Evolutionary conservation across 2,113 vertebrate species (phyloP), one percentile per base, ranked within the genome.

Genomic region (Xenus cinereus): DNA sequence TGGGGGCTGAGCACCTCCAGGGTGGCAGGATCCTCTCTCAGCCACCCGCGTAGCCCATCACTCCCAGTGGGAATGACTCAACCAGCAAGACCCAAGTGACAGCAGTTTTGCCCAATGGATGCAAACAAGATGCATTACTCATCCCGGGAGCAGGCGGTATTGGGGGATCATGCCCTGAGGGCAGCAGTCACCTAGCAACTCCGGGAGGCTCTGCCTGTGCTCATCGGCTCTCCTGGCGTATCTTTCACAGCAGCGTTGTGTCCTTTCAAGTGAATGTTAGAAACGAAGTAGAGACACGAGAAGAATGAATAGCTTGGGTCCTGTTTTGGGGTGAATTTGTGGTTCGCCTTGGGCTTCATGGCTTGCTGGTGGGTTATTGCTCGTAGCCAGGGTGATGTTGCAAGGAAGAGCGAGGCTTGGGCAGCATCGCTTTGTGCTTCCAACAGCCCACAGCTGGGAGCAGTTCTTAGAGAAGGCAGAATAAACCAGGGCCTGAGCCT

Each of bases 101-200:
- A 96, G 82, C 12, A 0, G 1, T 68, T 46, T 22, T 63, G 60
- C 23, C 75, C 87, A 91, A n/a, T 35, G 78, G 87, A 51, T 78
- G 84, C 41, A 33, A 15, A 30, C 1, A 9, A 82, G 78, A 46
- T 21, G n/a, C 9, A 30, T 35, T 66, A 30, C 72, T 84, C 80
- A 78, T 18, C 37, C 50, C 0, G 2, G 78, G 91, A 95, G 67
- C 56, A 28, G 68, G 48, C 6, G 3, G 75, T 6, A 9, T 0
- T 80, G 92, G 77, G 30, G 60, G 85, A 64, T 8, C 16, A 1
- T 72, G 85, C 35, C 84, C 82, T 3, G 39, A 48, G 84, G 84
- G 84, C 82, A 87, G 87, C 77, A 81, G 77, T 78, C 81, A 71
- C 87, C 72, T 23, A 37, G 90, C 84, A 90, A 11, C 90, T 56